Evolutionary conservation across 1,140 invertebrate species (phyloP).

Genomic region (Pteromalus puparum): DNA sequence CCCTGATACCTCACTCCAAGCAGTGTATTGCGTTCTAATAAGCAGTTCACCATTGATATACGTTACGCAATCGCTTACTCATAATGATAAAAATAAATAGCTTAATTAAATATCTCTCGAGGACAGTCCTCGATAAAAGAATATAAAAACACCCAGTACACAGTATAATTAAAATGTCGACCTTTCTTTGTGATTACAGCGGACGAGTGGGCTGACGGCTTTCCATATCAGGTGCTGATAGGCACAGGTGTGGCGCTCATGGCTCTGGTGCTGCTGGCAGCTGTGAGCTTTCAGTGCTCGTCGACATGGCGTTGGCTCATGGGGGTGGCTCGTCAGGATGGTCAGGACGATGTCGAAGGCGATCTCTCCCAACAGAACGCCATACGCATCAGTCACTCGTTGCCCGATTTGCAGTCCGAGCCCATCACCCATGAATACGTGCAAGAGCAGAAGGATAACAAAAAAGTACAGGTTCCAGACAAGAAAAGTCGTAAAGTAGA

Average conservation of each 20-base stretch:
- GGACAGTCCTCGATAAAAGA: too few relatives aligned
- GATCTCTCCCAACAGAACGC: constrained; percentile 80
- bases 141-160: too few relatives aligned
- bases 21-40: too few relatives aligned
- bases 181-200: constrained; percentile 15
- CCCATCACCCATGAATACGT: constrained; percentile 83
- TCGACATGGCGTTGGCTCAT: constrained; percentile 83
- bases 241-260: constrained; percentile 78
- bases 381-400: constrained; percentile 84
- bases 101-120: too few relatives aligned
- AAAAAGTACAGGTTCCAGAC: constrained; percentile 76
- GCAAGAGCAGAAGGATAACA: constrained; percentile 82
- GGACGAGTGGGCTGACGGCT: constrained; percentile 73
- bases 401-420: constrained; percentile 84
- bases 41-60: too few relatives aligned
- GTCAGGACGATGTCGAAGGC: constrained; percentile 77
- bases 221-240: constrained; percentile 74
- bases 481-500: not conserved
- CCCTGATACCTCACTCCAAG: too few relatives aligned
- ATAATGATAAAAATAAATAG: too few relatives aligned
- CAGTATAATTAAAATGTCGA: not conserved
- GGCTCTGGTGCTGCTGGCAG: constrained; percentile 80
- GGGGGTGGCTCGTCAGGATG: constrained; percentile 75
- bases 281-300: constrained; percentile 83
- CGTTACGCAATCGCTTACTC: too few relatives aligned